phyloP scores from a whole-genome alignment of 2,113 vertebrate species.

The Progne subis region DNA sequence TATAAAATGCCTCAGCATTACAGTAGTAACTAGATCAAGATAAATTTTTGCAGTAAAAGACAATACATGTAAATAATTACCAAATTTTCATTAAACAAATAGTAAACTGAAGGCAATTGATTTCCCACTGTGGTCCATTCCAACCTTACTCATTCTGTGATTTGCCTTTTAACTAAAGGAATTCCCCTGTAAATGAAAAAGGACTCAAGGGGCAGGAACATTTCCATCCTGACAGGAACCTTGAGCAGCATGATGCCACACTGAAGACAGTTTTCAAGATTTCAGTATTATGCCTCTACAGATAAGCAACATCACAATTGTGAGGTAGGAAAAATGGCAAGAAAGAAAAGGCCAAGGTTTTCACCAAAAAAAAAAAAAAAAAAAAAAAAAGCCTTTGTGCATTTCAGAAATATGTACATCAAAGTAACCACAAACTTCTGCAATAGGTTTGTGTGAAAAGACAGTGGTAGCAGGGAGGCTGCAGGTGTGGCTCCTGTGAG shows the following conservation, averaged over 20 bases:
- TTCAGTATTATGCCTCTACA: background rate
- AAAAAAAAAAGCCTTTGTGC: background rate
- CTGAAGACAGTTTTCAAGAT: background rate
- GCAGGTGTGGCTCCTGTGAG: background rate
- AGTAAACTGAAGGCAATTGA: background rate
- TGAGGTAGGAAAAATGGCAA: background rate
- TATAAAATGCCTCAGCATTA: background rate
- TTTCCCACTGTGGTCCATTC: background rate
- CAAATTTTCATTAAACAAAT: background rate
- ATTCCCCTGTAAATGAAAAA: background rate
- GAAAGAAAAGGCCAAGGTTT: background rate
- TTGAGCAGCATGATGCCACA: background rate
- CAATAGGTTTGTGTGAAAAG: background rate
- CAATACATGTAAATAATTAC: background rate
- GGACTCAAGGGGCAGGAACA: rapidly evolving
- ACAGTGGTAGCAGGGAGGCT: background rate
- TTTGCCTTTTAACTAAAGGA: background rate
- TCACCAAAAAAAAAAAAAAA: background rate
- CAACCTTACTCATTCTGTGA: background rate
- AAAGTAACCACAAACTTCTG: background rate
- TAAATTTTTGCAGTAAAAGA: background rate
- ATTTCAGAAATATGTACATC: background rate
- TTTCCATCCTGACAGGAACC: background rate
- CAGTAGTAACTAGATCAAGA: background rate
- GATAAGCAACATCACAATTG: background rate